Evolutionary conservation across 2,113 vertebrate genomes (phyloP).

Genomic region (Carassius carassius): DNA sequence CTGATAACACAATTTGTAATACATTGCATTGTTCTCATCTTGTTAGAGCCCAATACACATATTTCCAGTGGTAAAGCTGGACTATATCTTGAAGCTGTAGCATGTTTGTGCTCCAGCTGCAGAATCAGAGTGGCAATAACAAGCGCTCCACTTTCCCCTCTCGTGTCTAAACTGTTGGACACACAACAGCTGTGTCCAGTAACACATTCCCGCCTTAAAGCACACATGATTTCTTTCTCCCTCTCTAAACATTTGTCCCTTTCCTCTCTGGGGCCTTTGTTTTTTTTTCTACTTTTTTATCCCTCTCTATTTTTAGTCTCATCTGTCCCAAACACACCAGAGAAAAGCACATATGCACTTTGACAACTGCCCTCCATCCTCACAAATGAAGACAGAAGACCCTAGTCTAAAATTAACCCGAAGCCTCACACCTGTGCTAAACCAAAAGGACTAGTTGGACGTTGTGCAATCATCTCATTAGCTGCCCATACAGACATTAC

Average conservation of each 20-base stretch:
- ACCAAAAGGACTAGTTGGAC: not conserved
- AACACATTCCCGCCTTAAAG: not conserved
- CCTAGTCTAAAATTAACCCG: conserved; percentile 43
- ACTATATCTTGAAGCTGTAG: not conserved
- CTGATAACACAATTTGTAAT: not conserved
- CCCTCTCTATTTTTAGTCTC: conserved; percentile 45
- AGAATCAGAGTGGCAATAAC: conserved; percentile 17
- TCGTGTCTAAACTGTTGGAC: conserved; percentile 27
- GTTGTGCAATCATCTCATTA: not conserved
- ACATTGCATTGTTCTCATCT: not conserved
- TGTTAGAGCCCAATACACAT: not conserved
- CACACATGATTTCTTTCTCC: conserved; percentile 14
- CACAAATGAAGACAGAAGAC: conserved; percentile 13
- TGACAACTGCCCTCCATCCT: conserved; percentile 36
- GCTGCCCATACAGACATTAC: not conserved
- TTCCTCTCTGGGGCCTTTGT: conserved; percentile 2
- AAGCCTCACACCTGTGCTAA: conserved; percentile 29
- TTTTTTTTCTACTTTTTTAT: not conserved
- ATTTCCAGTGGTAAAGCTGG: not conserved
- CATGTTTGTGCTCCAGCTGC: conserved; percentile 27
- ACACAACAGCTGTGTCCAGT: conserved; percentile 38
- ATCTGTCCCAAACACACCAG: conserved; percentile 24
- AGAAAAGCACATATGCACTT: conserved; percentile 17
- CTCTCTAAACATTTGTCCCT: conserved; percentile 10
- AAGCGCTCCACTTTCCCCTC: conserved; percentile 30